Base-by-base conservation (phyloP, 1,140 invertebrate species). In the Cyphomyrmex costatus region DNA sequence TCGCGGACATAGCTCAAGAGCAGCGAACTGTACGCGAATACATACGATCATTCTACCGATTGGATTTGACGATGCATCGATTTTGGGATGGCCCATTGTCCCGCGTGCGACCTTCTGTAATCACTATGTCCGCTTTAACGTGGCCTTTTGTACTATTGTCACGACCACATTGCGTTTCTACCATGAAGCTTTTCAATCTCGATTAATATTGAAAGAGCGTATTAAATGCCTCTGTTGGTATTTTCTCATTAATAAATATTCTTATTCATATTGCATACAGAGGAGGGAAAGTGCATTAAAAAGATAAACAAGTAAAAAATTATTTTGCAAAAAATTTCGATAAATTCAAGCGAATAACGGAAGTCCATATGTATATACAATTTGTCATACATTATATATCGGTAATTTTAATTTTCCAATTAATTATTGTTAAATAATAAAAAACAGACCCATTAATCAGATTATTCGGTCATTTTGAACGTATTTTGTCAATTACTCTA, bases 61-160 rank as follows among this genome's bases (percentile, higher is more conserved):
- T 71, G 53, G 6, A 14, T 58, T 56, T 16, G 60, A 24, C n/a
- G 51, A 16, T 30, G 66, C 36, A 82, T 71, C 78, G 79, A 82
- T 51, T 82, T 71, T 42, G 65, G 51, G 46, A 33, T 12, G n/a
- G 46, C 16, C 68, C 33, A 73, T 82, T 82, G 53, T 82, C 66
- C 46, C 79, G 63, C 46, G 74, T 60, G 77, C 63, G 65, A 82
- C 68, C 79, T 83, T 73, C 68, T 74, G 56, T 60, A 74, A 83
- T 83, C 53, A 60, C 68, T 82, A 51, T 42, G n/a, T 82, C 51
- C 66, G 61, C 60, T 79, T 49, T 33, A 79, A n/a, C 60, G 65
- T 53, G 51, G 33, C 36, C 66, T 82, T 80, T 73, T 73, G 36
- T 46, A 60, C 56, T 73, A 82, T 71, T 82, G 60, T 7, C 30